Evolutionary conservation across 2,888 invertebrate species (phyloP).

Genomic region (Tinea trinotella): DNA sequence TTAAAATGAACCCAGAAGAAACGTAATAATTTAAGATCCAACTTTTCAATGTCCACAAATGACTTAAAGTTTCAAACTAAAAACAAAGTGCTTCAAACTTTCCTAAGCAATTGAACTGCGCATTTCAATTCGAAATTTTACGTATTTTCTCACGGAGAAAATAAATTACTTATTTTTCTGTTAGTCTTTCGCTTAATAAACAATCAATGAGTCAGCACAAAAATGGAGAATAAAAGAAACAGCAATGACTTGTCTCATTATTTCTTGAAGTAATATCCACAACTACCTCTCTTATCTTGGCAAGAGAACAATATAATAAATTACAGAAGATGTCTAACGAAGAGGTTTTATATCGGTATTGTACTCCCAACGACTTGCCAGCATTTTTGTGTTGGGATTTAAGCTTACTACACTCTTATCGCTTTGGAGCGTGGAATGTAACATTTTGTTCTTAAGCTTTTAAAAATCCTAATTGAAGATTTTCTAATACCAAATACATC

Average conservation of each 20-base stretch:
- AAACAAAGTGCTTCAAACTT: background rate
- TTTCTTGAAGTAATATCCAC: conserved; percentile 22
- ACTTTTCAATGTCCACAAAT: background rate
- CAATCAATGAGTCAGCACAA: conserved; percentile 8
- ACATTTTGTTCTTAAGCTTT: no score
- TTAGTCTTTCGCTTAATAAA: background rate
- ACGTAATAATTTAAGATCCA: background rate
- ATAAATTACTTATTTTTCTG: background rate
- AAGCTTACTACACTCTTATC: background rate
- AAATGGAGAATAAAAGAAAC: conserved; percentile 9
- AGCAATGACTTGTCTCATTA: conserved; percentile 14
- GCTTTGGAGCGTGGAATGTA: background rate
- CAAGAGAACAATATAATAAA: conserved; percentile 45
- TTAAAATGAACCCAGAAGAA: no score
- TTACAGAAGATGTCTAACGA: conserved; percentile 39
- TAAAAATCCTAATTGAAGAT: no score
- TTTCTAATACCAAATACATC: no score
- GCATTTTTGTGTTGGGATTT: background rate
- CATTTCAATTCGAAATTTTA: background rate
- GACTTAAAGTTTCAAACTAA: background rate
- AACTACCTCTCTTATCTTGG: conserved; percentile 34
- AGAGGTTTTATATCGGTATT: conserved; percentile 35
- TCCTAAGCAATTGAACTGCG: background rate
- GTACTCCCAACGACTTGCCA: background rate
- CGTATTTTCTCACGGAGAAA: background rate